Base-by-base conservation (phyloP, 2,113 vertebrate species). In the Actenoides lindsayi region DNA sequence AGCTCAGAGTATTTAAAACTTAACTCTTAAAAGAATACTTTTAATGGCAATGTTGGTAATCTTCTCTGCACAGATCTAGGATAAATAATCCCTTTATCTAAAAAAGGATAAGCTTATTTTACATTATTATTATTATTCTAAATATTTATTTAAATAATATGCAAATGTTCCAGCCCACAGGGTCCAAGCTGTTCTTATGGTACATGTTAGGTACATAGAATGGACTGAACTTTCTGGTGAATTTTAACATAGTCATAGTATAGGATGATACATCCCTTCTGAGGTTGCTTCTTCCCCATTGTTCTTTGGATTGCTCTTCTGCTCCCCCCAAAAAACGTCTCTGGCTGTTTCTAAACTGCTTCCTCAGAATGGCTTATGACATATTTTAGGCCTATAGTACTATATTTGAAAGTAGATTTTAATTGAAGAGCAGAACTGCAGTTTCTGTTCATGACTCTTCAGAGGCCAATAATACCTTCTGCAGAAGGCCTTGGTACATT, bases 261-360 rank as follows among this genome's bases (percentile, higher is more conserved):
- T 3, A 53, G 17, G 27, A 60, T 65, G 35, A 54, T 7, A 33
- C 7, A 44, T 65, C 5, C 5, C 7, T 86, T 54, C 16, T 27
- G n/a, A 92, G 18, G 25, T 1, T 53, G 11, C 15, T 89, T 76
- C 41, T 46, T 57, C 17, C 2, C 17, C 21, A 27, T 8, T 83
- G 31, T 5, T 76, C 15, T 83, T 92, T 23, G 27, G 10, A 35
- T 51, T 39, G 27, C 7, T 30, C 51, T 42, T n/a, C 63, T 5
- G 20, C 1, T 48, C 16, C 5, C 5, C 7, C 1, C 0, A 2
- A 2, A 20, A 90, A 75, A 84, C 33, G 42, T n/a, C 6, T 0
- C 9, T 70, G n/a, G 19, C 23, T 80, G 16, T 50, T 64, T 65
- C 69, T 65, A 28, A 71, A 63, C 10, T 63, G 11, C 27, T 85